Percentiles rank a stretch among this genome's conserved stretches.
Evolutionary conservation across 1,140 invertebrate genomes (phyloP).

Genomic region (Notospermus geniculatus): DNA sequence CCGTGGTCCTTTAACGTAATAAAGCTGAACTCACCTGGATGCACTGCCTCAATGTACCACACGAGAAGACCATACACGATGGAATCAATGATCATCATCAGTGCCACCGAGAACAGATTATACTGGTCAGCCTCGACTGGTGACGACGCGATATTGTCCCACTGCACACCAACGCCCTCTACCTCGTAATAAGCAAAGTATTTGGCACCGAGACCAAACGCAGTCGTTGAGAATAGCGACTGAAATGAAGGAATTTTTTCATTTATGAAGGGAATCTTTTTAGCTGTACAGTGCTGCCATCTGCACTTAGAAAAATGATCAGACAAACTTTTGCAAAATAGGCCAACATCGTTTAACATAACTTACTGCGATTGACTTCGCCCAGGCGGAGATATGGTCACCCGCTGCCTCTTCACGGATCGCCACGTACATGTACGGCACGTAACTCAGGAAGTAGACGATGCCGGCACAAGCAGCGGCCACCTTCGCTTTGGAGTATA

Average conservation of each 20-base stretch:
- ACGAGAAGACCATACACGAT: conserved; percentile 57
- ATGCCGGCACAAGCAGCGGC: conserved; percentile 68
- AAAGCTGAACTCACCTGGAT: too few relatives aligned
- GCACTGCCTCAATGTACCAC: conserved; percentile 66
- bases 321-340: too few relatives aligned
- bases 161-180: conserved; percentile 69
- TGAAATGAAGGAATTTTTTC: conserved; percentile 25
- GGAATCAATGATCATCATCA: conserved; percentile 62
- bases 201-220: conserved; percentile 72
- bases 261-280: too few relatives aligned
- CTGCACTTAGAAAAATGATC: too few relatives aligned
- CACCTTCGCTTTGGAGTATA: conserved; percentile 68
- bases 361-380: conserved; percentile 56
- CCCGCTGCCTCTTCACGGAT: conserved; percentile 60
- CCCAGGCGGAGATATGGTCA: conserved; percentile 45
- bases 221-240: conserved; percentile 72
- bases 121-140: conserved; percentile 71
- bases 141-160: conserved; percentile 65
- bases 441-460: conserved; percentile 73
- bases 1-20: too few relatives aligned
- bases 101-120: conserved; percentile 63
- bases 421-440: conserved; percentile 67
- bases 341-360: too few relatives aligned
- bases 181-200: conserved; percentile 69
- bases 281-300: too few relatives aligned